A percentile compares a stretch with the other conserved stretches of the same genome.
Evolutionary conservation across 1,140 invertebrate species (phyloP).

Genomic region (Philotrypesis tridentata): DNA sequence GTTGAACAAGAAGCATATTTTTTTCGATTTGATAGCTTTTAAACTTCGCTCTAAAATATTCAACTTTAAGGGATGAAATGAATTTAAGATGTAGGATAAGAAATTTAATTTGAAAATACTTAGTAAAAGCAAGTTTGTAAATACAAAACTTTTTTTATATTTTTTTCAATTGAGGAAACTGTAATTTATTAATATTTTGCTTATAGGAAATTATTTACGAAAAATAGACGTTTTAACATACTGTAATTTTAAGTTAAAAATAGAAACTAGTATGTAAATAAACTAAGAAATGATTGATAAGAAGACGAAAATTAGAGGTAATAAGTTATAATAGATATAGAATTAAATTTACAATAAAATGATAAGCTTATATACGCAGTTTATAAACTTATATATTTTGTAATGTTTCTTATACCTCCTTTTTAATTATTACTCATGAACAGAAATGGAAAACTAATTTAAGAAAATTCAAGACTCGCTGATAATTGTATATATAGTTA

Average conservation of each 20-base stretch:
- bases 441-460: neutral
- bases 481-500: neutral
- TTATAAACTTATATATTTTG: constrained; percentile 35
- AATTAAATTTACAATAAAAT: constrained; percentile 48
- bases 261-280: constrained; percentile 48
- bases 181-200: constrained; percentile 46
- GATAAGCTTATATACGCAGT: constrained; percentile 37
- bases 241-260: constrained; percentile 39
- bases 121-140: constrained; percentile 42
- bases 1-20: constrained; percentile 30
- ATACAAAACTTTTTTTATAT: constrained; percentile 41
- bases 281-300: constrained; percentile 39
- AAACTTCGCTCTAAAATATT: constrained; percentile 25
- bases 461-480: neutral
- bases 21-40: constrained; percentile 36
- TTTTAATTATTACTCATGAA: constrained; percentile 10
- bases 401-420: constrained; percentile 39
- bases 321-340: constrained; percentile 50
- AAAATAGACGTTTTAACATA: constrained; percentile 44
- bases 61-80: constrained; percentile 32
- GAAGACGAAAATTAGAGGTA: constrained; percentile 40
- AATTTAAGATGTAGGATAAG: constrained; percentile 31
- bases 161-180: constrained; percentile 26
- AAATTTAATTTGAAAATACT: constrained; percentile 39
- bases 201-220: constrained; percentile 33